A percentile compares a stretch with the other conserved stretches of the same genome.
Conservation (phyloP, 1,140 invertebrate species). For the Diplogasteroides magnus region DNA sequence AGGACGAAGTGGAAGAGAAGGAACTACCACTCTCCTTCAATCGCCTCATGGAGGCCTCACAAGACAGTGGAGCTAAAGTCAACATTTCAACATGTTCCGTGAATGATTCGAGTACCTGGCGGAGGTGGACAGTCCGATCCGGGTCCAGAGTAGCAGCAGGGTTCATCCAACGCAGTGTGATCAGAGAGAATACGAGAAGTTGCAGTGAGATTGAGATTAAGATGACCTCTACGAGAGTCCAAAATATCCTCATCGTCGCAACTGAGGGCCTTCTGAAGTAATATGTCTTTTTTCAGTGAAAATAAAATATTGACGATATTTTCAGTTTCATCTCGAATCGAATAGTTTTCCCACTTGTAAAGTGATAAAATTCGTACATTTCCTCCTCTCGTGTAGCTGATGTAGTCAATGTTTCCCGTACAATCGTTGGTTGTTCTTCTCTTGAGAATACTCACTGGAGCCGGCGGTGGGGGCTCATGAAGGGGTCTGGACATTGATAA, state of each 20-base stretch:
- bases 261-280: not conserved
- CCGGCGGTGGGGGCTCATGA: slow-evolving; percentile 27
- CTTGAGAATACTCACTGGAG: slow-evolving; percentile 17
- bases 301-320: slow-evolving; percentile 5
- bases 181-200: slow-evolving; percentile 26
- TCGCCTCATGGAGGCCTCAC: slow-evolving; percentile 2
- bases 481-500: not conserved
- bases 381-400: slow-evolving; percentile 25
- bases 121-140: slow-evolving; percentile 17
- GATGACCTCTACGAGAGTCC: not conserved
- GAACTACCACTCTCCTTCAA: not conserved
- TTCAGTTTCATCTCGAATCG: slow-evolving; percentile 16
- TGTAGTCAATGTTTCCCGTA: slow-evolving; percentile 33
- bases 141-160: not conserved
- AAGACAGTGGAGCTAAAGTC: slow-evolving; percentile 26
- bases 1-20: not conserved
- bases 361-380: not conserved
- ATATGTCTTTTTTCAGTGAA: slow-evolving; percentile 9
- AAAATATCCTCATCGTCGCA: not conserved
- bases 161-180: slow-evolving; percentile 6
- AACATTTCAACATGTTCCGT: not conserved
- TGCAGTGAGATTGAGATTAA: slow-evolving; percentile 17
- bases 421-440: slow-evolving; percentile 14
- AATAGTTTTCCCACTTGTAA: slow-evolving; percentile 19
- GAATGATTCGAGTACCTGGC: slow-evolving; percentile 18